phyloP scores from a whole-genome alignment of 2,113 vertebrate species.

The Calyptommatus sinebrachiatus region DNA sequence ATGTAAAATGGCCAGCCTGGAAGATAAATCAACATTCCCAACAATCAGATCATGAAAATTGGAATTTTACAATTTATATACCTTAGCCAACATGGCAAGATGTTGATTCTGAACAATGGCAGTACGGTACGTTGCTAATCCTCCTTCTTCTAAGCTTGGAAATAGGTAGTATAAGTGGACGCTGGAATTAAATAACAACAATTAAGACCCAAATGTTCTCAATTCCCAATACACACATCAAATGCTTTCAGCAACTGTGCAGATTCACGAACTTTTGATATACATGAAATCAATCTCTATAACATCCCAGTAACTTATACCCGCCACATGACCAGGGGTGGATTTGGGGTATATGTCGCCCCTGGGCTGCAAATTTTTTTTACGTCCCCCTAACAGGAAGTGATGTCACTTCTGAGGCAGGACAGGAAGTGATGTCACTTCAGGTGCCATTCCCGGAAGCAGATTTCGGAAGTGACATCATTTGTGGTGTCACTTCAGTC shows the following conservation, averaged over 20 bases:
- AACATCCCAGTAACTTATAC: no score
- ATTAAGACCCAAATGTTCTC: not conserved
- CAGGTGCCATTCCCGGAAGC: no score
- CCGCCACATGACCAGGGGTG: no score
- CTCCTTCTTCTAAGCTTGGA: constrained; percentile 92
- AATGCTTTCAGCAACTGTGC: not conserved
- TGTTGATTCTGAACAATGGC: constrained; percentile 99
- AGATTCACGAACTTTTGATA: no score
- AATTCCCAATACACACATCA: not conserved
- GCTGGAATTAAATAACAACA: constrained; percentile 67
- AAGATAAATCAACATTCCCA: not conserved
- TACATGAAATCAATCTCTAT: not conserved
- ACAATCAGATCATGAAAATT: accelerated
- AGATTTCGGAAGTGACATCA: no score
- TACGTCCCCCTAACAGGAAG: no score
- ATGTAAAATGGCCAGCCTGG: not conserved
- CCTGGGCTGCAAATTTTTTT: no score
- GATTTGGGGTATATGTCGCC: no score
- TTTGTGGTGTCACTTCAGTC: no score
- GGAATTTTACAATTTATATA: constrained; percentile 49
- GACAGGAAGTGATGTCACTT: no score
- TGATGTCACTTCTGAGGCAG: no score
- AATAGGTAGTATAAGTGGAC: constrained; percentile 98
- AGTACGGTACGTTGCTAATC: constrained; percentile 93
- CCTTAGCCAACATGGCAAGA: constrained; percentile 97